Evolutionary conservation across 2,113 vertebrate genomes (phyloP), one percentile per base, ranked within the genome.

Genomic region (Gadus macrocephalus): DNA sequence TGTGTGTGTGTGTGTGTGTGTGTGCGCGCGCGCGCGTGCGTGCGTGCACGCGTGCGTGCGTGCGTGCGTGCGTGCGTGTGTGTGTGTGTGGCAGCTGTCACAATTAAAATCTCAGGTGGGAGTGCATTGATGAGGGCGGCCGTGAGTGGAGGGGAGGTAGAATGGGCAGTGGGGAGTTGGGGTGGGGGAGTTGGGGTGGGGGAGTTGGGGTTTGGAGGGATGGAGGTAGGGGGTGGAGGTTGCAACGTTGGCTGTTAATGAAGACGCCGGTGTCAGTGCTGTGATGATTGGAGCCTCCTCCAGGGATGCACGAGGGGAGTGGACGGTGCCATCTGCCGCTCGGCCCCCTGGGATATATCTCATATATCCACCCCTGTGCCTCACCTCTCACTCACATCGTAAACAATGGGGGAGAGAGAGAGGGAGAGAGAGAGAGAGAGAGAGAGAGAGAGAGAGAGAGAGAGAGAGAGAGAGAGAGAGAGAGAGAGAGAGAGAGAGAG

Each of bases 251-350:
- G 72, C 53, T 3, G 72, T 53, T 89, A 83, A 89, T 88, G 83
- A 85, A 82, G 83, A 84, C 38, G 2, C 66, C 49, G 67, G 71
- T 77, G 72, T 78, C 77, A 83, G 76, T 3, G 20, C 19, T 66
- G 58, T 49, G 55, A 61, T 66, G 53, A 49, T 42, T 20, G 70
- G 72, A 53, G 71, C 74, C 42, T n/a, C 17, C 27, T 27, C 19
- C 7, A 27, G 25, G 22, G 14, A 35, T 53, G 15, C 42, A 12
- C 11, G 31, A 64, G 73, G 73, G 67, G 62, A 70, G 68, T 8
- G 75, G 73, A 73, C 72, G 55, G 71, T 73, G 80, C 81, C 83
- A 85, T 89, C 86, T 87, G 83, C 77, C 75, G 68, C 78, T 73
- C 15, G n/a, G 77, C 71, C 81, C 55, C 15, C 70, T 80, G 81